Conservation (phyloP, 2,113 vertebrate species). For the Mastomys coucha region DNA sequence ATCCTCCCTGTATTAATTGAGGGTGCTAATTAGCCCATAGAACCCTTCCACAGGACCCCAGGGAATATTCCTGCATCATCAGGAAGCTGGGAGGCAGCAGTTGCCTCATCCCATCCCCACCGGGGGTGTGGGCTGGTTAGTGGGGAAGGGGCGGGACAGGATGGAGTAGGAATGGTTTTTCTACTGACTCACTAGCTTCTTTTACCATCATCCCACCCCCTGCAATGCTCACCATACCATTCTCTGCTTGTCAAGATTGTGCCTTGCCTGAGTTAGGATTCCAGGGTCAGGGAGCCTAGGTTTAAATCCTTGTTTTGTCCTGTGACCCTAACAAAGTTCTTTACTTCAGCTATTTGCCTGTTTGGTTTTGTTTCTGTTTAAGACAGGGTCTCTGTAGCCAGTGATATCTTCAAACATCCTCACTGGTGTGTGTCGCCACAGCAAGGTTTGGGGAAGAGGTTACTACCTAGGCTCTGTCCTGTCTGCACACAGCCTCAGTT, state of each 20-base stretch:
- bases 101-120: constrained; percentile 39
- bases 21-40: constrained; percentile 5
- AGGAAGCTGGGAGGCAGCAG: constrained; percentile 57
- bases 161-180: constrained; percentile 66
- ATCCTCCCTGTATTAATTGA: constrained; percentile 24
- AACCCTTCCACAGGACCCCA: constrained; percentile 53
- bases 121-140: constrained; percentile 33
- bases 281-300: neutral
- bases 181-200: constrained; percentile 76
- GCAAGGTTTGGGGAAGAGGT: neutral
- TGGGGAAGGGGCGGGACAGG: constrained; percentile 72
- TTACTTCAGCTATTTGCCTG: neutral
- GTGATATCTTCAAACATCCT: neutral
- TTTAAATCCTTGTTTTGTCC: constrained; percentile 29
- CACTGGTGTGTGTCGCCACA: neutral
- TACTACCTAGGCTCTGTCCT: neutral
- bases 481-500: neutral
- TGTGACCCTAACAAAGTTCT: constrained; percentile 28
- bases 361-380: neutral
- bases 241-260: neutral
- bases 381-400: neutral
- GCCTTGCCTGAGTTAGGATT: neutral
- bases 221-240: neutral
- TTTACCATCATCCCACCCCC: constrained; percentile 44
- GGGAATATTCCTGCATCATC: constrained; percentile 45